Base-by-base conservation (phyloP, 2,888 invertebrate species). In the Drosophila stalkeri region DNA sequence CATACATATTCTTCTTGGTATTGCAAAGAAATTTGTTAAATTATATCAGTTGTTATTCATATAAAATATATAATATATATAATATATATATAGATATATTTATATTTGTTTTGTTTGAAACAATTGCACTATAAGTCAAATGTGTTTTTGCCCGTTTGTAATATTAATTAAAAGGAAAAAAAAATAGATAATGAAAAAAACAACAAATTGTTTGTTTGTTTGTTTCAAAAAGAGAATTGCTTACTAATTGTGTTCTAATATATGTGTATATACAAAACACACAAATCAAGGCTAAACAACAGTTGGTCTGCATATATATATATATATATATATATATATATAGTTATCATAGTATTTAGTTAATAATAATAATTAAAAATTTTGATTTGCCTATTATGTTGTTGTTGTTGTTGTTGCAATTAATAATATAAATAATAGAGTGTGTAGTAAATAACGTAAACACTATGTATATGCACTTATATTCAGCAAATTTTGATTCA, bases 71-170 rank as follows among this genome's bases (percentile, higher is more conserved):
- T 23, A 54, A n/a, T 27, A 54, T 27, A 54, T 27, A 27, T 27
- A 27, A 27, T 27, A 49, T 47, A n/a, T 49, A 11, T 47, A 31
- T n/a, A 33, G 31, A 49, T 49, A 55, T 55, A 55, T 41, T 23
- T 31, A 18, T 55, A 27, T 77, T 74, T 75, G 77, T 78, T 79
- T 79, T 80, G 71, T 86, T 88, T 87, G 83, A 89, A 89, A 89
- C 89, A 89, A 89, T 89, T 89, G 89, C 89, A 89, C 89, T 89
- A 89, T 88, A 86, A 86, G 83, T 87, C 88, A 87, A 86, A 86
- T 85, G 82, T 79, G 82, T 51, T 51, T 84, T 84, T 87, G 85
- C 85, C 85, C 85, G 85, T 85, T 85, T 55, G 72, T 72, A 73
- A 81, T 82, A 79, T 69, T 70, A 72, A 61, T 49, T 49, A 31